Conservation (phyloP, 2,113 vertebrate species). For the Gadus macrocephalus region DNA sequence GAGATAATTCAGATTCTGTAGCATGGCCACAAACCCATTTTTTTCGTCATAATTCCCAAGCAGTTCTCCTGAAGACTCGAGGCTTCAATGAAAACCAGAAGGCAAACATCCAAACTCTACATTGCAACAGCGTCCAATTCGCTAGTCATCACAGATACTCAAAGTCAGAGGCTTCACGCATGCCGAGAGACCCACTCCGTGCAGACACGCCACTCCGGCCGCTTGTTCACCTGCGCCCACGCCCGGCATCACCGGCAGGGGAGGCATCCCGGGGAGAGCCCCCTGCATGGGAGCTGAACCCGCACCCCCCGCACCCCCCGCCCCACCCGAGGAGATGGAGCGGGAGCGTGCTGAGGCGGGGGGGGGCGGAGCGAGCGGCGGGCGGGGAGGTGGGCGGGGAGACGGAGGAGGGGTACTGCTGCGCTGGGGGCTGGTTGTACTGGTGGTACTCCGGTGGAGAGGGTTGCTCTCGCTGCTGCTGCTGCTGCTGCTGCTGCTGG, state of each 20-base stretch:
- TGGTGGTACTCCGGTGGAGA: constrained; percentile 38
- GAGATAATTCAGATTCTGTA: no score
- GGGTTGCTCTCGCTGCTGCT: not conserved
- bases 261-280: constrained; percentile 35
- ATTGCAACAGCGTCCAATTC: no score
- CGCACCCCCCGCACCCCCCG: not conserved
- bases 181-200: constrained; percentile 33
- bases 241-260: constrained; percentile 51
- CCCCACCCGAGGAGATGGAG: not conserved
- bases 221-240: constrained; percentile 35
- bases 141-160: no score
- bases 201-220: constrained; percentile 1
- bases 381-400: constrained; percentile 25
- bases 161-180: constrained; percentile 43
- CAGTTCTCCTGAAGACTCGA: no score
- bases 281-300: constrained; percentile 23
- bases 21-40: no score
- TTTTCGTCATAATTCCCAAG: no score
- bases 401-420: not conserved
- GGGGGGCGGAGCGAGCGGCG: constrained; percentile 23
- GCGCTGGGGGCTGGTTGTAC: constrained; percentile 49
- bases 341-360: constrained; percentile 14
- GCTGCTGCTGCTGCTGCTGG: constrained; percentile 31
- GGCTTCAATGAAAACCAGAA: no score
- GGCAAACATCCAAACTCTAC: no score